Evolutionary conservation across 2,888 invertebrate species (phyloP).

Genomic region (Microctonus brassicae): DNA sequence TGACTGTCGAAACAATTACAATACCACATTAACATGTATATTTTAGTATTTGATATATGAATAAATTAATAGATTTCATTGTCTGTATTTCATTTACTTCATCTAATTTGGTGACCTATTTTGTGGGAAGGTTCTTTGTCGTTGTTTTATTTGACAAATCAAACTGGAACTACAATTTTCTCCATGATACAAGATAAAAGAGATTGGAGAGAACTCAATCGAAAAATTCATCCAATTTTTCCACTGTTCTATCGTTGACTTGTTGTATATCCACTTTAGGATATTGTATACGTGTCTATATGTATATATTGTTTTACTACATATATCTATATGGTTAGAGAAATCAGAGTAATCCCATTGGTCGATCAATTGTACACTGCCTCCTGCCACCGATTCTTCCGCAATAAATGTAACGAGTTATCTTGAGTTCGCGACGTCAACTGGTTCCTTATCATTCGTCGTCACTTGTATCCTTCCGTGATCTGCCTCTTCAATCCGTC

Average conservation of each 20-base stretch:
- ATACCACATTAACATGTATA: too few relatives aligned
- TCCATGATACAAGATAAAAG: not conserved
- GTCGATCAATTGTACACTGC: conserved; percentile 35
- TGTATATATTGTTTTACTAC: not conserved
- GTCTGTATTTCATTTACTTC: not conserved
- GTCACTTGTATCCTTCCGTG: conserved; percentile 13
- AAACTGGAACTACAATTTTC: not conserved
- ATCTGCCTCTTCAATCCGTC: not conserved
- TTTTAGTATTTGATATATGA: too few relatives aligned
- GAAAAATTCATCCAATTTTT: not conserved
- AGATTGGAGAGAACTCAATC: not conserved
- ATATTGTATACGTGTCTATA: not conserved
- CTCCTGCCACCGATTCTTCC: conserved; percentile 13
- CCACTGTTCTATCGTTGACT: not conserved
- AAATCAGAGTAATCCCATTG: conserved; percentile 21
- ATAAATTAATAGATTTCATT: not conserved
- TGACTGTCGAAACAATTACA: too few relatives aligned
- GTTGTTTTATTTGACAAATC: not conserved
- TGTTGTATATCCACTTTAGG: not conserved
- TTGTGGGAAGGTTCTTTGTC: not conserved
- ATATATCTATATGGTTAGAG: not conserved
- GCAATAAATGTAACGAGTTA: conserved; percentile 39
- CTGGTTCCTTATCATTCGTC: conserved; percentile 35
- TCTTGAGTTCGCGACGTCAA: conserved; percentile 23
- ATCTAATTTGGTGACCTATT: not conserved